phyloP scores from a whole-genome alignment of 2,797 vertebrate genomes.

The Takifugu ocellatus region DNA sequence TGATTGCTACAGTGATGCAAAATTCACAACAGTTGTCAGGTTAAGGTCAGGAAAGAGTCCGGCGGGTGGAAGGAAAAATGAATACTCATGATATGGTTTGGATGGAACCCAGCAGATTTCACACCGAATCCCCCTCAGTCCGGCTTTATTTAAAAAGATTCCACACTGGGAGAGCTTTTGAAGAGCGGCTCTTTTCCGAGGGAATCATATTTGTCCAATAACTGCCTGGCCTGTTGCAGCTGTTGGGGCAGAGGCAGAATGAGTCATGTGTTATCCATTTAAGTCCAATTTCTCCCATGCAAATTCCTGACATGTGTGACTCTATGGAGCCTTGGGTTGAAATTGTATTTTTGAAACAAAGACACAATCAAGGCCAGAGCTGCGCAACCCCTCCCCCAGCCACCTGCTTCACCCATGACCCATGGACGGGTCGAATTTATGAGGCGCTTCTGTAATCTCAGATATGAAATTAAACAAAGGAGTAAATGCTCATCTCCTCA shows the following conservation, averaged over 20 bases:
- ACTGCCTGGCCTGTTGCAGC: conserved; percentile 67
- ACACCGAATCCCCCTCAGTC: conserved; percentile 60
- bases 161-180: conserved; percentile 65
- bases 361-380: conserved; percentile 39
- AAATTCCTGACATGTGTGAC: conserved; percentile 72
- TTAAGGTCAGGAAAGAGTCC: conserved; percentile 44
- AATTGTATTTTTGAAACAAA: conserved; percentile 47
- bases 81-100: conserved; percentile 49
- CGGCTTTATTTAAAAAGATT: conserved; percentile 69
- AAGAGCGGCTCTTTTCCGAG: conserved; percentile 62
- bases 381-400: conserved; percentile 31
- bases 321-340: conserved; percentile 47
- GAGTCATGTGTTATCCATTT: conserved; percentile 75
- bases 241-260: conserved; percentile 62
- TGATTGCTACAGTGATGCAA: conserved; percentile 60
- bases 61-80: conserved; percentile 33
- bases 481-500: conserved; percentile 18
- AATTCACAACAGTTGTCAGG: conserved; percentile 69
- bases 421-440: conserved; percentile 41
- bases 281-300: conserved; percentile 68
- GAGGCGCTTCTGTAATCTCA: conserved; percentile 19
- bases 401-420: conserved; percentile 62
- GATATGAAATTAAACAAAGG: conserved; percentile 39
- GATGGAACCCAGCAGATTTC: conserved; percentile 63
- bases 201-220: conserved; percentile 74